Evolutionary conservation across 2,113 vertebrate genomes (phyloP).

Genomic region (Platichthys stellatus): DNA sequence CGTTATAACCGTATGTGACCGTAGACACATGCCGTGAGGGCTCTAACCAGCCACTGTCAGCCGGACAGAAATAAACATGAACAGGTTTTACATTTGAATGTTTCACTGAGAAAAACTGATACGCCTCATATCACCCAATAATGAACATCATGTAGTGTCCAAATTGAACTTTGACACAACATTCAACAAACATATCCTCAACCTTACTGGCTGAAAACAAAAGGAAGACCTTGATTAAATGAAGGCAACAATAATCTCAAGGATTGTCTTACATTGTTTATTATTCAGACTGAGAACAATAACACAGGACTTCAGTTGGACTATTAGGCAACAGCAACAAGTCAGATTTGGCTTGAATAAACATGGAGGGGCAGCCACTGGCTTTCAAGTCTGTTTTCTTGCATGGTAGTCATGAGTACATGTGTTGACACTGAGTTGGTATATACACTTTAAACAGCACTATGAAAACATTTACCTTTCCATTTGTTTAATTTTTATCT

Average conservation of each 20-base stretch:
- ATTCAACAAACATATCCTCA: neutral
- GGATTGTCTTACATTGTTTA: slow-evolving; percentile 9
- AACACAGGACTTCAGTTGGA: neutral
- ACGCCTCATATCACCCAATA: neutral
- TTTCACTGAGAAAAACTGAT: neutral
- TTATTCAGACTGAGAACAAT: too few relatives aligned
- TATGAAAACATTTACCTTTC: too few relatives aligned
- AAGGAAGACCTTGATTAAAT: slow-evolving; percentile 14
- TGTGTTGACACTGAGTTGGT: too few relatives aligned
- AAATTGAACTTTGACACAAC: slow-evolving; percentile 9
- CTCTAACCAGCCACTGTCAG: too few relatives aligned
- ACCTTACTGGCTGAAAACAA: slow-evolving; percentile 6
- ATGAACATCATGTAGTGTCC: neutral
- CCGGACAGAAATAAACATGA: neutral
- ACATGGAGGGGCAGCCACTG: too few relatives aligned
- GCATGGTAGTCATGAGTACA: too few relatives aligned
- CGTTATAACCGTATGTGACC: too few relatives aligned
- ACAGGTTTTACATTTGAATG: neutral
- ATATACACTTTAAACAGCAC: too few relatives aligned
- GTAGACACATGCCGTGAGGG: too few relatives aligned
- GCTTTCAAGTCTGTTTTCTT: too few relatives aligned
- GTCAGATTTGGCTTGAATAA: too few relatives aligned
- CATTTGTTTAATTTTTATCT: too few relatives aligned
- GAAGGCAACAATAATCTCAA: slow-evolving; percentile 1
- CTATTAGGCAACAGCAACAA: neutral